These are phyloP conservation scores for Ictalurus punctatus DNA, from an alignment of 2,113 vertebrate genomes.

Conservation along the genomic window DNA sequence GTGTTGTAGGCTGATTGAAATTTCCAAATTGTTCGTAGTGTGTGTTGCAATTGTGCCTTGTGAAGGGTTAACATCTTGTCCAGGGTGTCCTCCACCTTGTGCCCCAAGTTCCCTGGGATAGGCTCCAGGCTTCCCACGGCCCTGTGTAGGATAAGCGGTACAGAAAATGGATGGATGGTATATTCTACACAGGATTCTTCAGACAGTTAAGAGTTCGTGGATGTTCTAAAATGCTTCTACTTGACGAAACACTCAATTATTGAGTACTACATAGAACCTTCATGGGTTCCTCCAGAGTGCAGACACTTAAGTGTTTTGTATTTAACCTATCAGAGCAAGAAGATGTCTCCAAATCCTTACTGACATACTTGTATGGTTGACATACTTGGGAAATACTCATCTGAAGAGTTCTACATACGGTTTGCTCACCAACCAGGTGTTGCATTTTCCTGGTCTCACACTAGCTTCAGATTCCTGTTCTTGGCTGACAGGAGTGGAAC, in stretches of 20 bases:
- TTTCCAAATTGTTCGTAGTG: no score
- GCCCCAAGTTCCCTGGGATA: no score
- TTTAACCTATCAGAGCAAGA: not conserved
- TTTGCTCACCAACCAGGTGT: not conserved
- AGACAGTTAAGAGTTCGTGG: not conserved
- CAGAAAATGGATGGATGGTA: no score
- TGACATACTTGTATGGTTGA: not conserved
- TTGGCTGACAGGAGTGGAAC: not conserved
- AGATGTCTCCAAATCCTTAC: not conserved
- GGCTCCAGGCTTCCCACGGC: no score
- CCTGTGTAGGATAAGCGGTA: no score
- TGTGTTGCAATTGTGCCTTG: no score
- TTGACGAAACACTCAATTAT: not conserved
- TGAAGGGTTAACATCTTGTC: no score
- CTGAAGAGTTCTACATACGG: not conserved
- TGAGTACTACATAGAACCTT: not conserved
- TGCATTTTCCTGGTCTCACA: not conserved
- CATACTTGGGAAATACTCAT: not conserved
- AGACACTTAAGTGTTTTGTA: not conserved
- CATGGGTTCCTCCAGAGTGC: not conserved
- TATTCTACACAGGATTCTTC: not conserved
- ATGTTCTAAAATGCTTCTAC: not conserved
- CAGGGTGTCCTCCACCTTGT: no score
- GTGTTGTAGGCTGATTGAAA: not conserved
- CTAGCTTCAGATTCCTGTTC: not conserved